A percentile compares a stretch with the other conserved stretches of the same genome.
Evolutionary conservation across 1,140 invertebrate species (phyloP).

Genomic region (Halesus radiatus): DNA sequence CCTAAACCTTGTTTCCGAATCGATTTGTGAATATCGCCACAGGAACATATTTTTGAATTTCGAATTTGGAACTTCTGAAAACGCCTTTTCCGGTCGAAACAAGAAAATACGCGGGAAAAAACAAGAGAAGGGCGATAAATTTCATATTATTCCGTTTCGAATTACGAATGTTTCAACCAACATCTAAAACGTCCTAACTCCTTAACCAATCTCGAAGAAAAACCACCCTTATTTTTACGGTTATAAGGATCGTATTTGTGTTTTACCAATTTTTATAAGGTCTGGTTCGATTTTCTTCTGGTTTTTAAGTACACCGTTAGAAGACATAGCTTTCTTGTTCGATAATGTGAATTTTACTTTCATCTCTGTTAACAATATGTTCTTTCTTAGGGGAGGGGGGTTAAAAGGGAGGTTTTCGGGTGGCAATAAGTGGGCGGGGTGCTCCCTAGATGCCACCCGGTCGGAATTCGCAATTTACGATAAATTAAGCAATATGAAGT

Average conservation of each 20-base stretch:
- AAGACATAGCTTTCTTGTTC: conserved; percentile 45
- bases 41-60: conserved; percentile 55
- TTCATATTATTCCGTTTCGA: conserved; percentile 54
- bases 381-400: background rate
- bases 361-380: conserved; percentile 46
- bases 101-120: conserved; percentile 52
- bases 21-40: conserved; percentile 45
- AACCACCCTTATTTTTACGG: background rate
- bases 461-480: conserved; percentile 56
- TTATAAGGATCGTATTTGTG: background rate
- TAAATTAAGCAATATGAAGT: conserved; percentile 57
- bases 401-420: background rate
- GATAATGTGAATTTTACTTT: conserved; percentile 52
- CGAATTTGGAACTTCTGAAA: conserved; percentile 45
- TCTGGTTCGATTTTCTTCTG: conserved; percentile 28
- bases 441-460: background rate
- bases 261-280: background rate
- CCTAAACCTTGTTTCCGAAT: background rate
- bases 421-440: background rate
- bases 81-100: conserved; percentile 52
- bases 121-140: conserved; percentile 53
- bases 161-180: conserved; percentile 36
- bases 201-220: background rate
- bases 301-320: conserved; percentile 35
- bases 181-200: background rate